These are phyloP conservation scores for Hippocampus comes DNA, from an alignment of 2,113 vertebrate genomes.

Conservation along the genomic window DNA sequence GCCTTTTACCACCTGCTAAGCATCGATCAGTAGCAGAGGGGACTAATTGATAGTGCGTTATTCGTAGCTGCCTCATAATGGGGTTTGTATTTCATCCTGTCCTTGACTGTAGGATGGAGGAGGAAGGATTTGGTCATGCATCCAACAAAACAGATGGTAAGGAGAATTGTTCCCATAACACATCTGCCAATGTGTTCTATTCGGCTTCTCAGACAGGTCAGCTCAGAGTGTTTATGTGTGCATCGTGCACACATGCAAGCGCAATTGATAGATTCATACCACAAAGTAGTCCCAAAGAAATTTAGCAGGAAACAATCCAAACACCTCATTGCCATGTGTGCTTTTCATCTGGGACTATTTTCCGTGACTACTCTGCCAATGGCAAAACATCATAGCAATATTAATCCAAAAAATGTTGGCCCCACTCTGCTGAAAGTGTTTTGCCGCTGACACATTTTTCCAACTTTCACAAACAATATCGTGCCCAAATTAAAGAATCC, in stretches of 20 bases:
- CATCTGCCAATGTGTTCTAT: constrained; percentile 65
- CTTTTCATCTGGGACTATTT: background rate
- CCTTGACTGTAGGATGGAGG: constrained; percentile 54
- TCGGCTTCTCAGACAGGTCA: constrained; percentile 58
- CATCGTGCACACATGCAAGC: constrained; percentile 8
- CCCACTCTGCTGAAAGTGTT: background rate
- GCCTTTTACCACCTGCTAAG: constrained; percentile 72
- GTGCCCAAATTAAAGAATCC: background rate
- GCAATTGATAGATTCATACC: background rate
- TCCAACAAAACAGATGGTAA: constrained; percentile 73
- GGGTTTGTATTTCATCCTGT: constrained; percentile 75
- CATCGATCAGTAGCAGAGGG: constrained; percentile 75
- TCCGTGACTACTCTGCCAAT: background rate
- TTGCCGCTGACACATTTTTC: background rate
- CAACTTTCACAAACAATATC: background rate
- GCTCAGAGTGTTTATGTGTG: background rate
- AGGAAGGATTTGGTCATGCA: constrained; percentile 57
- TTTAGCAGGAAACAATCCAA: background rate
- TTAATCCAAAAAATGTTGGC: background rate
- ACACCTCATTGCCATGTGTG: background rate
- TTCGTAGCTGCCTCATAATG: constrained; percentile 73
- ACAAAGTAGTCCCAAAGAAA: background rate
- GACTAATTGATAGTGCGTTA: constrained; percentile 80
- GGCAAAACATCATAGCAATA: background rate
- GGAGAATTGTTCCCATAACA: constrained; percentile 71